These are phyloP conservation scores for Ctenicera cuprea DNA, from an alignment of 2,888 invertebrate species.

Conservation along the genomic window DNA sequence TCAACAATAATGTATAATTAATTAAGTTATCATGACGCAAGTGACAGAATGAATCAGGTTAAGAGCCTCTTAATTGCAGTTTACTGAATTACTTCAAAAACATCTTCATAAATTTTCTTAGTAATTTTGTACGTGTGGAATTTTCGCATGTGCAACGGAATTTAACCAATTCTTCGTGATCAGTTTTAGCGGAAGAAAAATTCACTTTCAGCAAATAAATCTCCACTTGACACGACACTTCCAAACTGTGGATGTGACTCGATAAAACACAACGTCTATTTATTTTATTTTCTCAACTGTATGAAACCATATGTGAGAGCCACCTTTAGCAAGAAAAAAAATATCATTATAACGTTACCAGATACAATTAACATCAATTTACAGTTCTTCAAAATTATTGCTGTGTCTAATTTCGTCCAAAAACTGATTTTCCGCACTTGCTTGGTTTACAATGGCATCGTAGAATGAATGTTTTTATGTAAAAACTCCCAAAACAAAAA, in stretches of 20 bases:
- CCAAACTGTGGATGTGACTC: slow-evolving; percentile 2
- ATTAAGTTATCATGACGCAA: slow-evolving; percentile 2
- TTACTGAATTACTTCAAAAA: not conserved
- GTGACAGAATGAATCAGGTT: not conserved
- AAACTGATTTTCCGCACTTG: too few relatives aligned
- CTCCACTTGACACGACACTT: not conserved
- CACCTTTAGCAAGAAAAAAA: too few relatives aligned
- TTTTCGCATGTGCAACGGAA: not conserved
- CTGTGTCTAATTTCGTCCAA: too few relatives aligned
- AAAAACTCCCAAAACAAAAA: too few relatives aligned
- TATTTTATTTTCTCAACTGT: slow-evolving; percentile 10
- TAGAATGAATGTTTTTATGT: too few relatives aligned
- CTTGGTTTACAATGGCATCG: too few relatives aligned
- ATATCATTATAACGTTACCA: too few relatives aligned
- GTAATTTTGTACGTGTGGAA: not conserved
- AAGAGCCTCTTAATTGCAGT: not conserved
- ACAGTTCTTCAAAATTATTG: too few relatives aligned
- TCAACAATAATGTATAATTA: not conserved
- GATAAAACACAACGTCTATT: slow-evolving; percentile 1
- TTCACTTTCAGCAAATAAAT: slow-evolving; percentile 15
- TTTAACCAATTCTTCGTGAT: not conserved
- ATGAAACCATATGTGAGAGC: too few relatives aligned
- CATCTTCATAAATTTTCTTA: not conserved
- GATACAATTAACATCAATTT: too few relatives aligned
- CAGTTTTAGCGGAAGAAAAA: not conserved